phyloP scores from a whole-genome alignment of 2,113 vertebrate species.

The Catharus fuscescens region DNA sequence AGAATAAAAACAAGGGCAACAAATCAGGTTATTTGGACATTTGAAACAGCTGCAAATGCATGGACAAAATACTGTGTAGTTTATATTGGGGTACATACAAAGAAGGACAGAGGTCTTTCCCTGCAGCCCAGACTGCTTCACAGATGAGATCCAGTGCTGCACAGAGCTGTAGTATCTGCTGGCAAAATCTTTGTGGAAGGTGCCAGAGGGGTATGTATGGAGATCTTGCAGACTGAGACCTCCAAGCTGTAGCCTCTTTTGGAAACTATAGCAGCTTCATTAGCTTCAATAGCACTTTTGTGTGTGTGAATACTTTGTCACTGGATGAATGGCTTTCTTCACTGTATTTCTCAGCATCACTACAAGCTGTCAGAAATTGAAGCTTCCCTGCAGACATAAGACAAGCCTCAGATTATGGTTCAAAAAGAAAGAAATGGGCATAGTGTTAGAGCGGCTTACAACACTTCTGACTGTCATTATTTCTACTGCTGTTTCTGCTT shows the following conservation, averaged over 20 bases:
- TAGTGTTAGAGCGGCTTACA: not conserved
- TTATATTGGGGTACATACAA: not conserved
- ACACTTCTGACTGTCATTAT: not conserved
- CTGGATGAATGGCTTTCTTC: not conserved
- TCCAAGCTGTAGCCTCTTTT: not conserved
- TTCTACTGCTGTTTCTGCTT: not conserved
- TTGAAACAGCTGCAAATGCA: not conserved
- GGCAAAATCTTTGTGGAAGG: not conserved
- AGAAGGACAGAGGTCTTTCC: not conserved
- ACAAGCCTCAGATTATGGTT: not conserved
- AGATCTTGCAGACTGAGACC: not conserved
- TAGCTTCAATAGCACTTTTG: not conserved
- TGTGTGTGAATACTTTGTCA: not conserved
- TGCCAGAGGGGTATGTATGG: not conserved
- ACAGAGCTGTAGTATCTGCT: not conserved
- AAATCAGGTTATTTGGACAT: not conserved
- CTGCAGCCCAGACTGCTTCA: not conserved
- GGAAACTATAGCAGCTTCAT: not conserved
- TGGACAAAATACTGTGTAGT: not conserved
- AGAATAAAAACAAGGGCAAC: not conserved
- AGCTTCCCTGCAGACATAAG: not conserved
- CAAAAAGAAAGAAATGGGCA: not conserved
- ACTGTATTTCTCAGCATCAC: not conserved
- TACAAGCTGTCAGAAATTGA: not conserved
- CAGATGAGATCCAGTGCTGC: not conserved